Evolutionary conservation across 2,797 vertebrate genomes (phyloP).

Genomic region (Eospalax fontanierii): DNA sequence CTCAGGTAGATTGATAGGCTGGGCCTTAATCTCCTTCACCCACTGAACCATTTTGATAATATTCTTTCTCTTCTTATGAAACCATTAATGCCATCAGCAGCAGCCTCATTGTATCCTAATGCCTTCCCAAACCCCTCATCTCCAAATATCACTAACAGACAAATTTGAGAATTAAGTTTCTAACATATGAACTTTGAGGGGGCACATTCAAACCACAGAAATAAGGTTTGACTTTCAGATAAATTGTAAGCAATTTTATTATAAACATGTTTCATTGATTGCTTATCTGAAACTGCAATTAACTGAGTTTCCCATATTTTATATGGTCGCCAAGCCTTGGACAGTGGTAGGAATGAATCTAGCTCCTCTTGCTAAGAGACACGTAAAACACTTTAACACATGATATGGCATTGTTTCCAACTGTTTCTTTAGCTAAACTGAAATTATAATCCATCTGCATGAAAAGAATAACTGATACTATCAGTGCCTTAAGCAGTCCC

Average conservation of each 20-base stretch:
- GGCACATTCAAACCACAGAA: not conserved
- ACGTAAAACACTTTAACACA: not conserved
- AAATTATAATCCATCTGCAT: conserved; percentile 2
- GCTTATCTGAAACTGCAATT: conserved; percentile 18
- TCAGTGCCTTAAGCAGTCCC: not conserved
- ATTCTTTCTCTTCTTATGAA: not conserved
- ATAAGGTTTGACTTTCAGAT: conserved; percentile 29
- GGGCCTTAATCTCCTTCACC: too few species aligned
- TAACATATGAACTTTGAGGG: not conserved
- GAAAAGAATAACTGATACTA: conserved; percentile 4
- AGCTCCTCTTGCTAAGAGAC: not conserved
- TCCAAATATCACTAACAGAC: not conserved
- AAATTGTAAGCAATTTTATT: conserved; percentile 39
- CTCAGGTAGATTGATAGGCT: not conserved
- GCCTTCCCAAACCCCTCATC: not conserved
- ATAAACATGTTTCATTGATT: not conserved
- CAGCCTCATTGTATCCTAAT: not conserved
- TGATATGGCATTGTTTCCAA: conserved; percentile 24
- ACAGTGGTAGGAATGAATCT: not conserved
- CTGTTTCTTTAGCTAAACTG: not conserved
- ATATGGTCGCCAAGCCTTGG: not conserved
- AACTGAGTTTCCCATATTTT: not conserved
- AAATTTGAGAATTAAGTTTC: not conserved
- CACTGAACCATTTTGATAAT: too few species aligned
- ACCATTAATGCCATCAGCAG: not conserved